Conservation (phyloP, 1,140 invertebrate species). For the Pachypeltis micranthus region DNA sequence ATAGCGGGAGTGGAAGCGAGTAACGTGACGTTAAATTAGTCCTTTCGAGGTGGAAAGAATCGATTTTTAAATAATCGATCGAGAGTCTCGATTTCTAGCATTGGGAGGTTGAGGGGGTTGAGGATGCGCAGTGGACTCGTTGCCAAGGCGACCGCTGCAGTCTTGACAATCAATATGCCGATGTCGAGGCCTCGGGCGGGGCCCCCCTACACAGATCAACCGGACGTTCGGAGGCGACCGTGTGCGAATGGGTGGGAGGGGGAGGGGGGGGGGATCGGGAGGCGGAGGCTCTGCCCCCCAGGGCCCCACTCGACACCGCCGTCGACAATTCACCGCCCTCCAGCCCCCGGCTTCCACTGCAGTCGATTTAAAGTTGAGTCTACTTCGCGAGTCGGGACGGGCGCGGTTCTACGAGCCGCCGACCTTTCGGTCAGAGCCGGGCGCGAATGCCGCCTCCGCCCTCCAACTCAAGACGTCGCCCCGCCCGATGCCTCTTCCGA, state of each 20-base stretch:
- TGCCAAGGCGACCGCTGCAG: conserved; percentile 1
- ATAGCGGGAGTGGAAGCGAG: background rate
- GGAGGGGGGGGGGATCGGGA: background rate
- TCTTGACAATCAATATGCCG: conserved; percentile 9
- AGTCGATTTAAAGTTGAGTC: too few species aligned
- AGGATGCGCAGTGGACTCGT: conserved; percentile 1
- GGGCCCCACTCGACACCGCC: too few species aligned
- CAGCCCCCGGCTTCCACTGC: too few species aligned
- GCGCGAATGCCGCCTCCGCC: too few species aligned
- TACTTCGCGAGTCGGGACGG: too few species aligned
- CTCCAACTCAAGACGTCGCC: too few species aligned
- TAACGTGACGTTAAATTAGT: conserved; percentile 5
- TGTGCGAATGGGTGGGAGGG: background rate
- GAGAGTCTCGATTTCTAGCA: background rate
- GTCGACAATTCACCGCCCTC: too few species aligned
- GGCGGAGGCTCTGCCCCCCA: too few species aligned
- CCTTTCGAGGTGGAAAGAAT: background rate
- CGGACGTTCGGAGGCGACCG: background rate
- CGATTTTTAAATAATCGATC: background rate
- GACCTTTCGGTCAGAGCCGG: too few species aligned
- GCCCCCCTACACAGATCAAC: background rate
- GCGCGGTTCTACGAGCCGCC: too few species aligned
- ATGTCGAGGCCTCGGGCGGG: conserved; percentile 4
- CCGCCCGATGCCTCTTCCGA: too few species aligned
- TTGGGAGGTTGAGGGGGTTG: background rate